Evolutionary conservation across 2,113 vertebrate species (phyloP).

Genomic region (Elaphurus davidianus): DNA sequence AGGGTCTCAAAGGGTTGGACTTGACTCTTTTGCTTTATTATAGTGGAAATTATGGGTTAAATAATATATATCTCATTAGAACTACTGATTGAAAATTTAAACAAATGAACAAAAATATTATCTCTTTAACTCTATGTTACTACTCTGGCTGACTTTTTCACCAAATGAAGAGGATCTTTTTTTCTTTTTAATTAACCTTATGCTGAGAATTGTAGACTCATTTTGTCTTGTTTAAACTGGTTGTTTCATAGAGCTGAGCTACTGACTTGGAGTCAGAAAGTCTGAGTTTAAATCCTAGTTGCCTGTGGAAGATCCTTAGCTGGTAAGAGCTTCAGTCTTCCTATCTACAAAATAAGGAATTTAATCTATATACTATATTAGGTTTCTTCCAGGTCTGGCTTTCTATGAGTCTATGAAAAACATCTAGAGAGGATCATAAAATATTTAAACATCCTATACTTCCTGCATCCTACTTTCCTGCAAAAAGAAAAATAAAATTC

Average conservation of each 20-base stretch:
- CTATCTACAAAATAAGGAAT: conserved; percentile 2
- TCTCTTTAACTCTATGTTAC: neutral
- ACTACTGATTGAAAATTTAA: neutral
- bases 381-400: neutral
- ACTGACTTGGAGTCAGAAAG: neutral
- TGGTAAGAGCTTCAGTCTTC: neutral
- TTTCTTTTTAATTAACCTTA: conserved; percentile 17
- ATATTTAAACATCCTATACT: neutral
- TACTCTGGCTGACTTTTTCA: neutral
- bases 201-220: neutral
- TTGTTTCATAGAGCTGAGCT: neutral
- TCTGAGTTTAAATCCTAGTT: neutral
- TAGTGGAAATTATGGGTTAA: neutral
- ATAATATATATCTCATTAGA: neutral
- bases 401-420: neutral
- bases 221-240: neutral
- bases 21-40: neutral
- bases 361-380: neutral
- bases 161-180: neutral
- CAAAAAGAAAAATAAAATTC: neutral
- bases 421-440: neutral
- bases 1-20: neutral
- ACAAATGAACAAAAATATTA: neutral
- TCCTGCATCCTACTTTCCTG: neutral
- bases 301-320: neutral